phyloP scores from a whole-genome alignment of 23 tunicate genomes.

The Clavelina lepadiformis region DNA sequence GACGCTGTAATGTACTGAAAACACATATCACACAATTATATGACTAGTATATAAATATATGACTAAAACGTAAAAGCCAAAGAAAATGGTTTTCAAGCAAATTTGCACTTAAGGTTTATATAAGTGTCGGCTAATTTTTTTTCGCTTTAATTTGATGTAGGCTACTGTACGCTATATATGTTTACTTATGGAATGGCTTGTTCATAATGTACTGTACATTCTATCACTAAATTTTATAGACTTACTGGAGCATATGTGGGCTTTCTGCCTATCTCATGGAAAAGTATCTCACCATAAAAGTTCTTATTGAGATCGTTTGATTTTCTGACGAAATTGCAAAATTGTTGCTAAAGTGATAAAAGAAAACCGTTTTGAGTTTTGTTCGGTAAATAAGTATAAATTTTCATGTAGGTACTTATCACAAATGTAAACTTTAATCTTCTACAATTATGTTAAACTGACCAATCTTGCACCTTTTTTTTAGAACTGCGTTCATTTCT shows the following conservation, averaged over 20 bases:
- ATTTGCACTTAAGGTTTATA: not conserved
- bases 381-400: no score
- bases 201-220: not conserved
- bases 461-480: no score
- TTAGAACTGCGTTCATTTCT: no score
- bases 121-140: not conserved
- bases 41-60: no score
- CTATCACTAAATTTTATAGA: not conserved
- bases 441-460: no score
- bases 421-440: no score
- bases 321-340: constrained; percentile 8
- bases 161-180: not conserved
- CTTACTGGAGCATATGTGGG: constrained; percentile 34
- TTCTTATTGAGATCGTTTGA: constrained; percentile 3
- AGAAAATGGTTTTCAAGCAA: no score
- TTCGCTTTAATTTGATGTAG: not conserved
- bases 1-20: constrained; percentile 24
- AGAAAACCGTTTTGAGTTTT: no score
- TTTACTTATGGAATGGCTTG: not conserved
- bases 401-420: no score
- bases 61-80: no score
- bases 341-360: no score
- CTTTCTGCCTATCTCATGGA: constrained; percentile 16
- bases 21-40: not conserved
- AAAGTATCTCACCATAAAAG: constrained; percentile 23